These are phyloP conservation scores for Pseudomyrmex dendroicus DNA, from an alignment of 1,140 invertebrate genomes.

Conservation along the genomic window DNA sequence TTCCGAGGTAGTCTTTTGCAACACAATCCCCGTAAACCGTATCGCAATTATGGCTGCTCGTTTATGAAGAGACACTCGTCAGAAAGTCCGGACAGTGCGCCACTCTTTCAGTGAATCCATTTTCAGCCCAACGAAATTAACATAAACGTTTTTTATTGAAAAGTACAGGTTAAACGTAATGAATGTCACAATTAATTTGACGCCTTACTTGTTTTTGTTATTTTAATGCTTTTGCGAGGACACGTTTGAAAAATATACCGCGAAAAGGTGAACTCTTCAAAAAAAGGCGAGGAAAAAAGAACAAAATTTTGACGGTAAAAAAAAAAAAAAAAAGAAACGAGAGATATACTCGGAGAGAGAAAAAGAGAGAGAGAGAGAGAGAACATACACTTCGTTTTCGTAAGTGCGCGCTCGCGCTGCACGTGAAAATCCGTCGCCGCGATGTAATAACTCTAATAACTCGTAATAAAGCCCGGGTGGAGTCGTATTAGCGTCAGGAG, in stretches of 20 bases:
- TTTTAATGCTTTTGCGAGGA: not conserved
- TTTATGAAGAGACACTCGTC: constrained; percentile 54
- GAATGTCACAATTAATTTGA: not conserved
- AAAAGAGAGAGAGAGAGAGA: too few species aligned
- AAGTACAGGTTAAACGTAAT: constrained; percentile 9
- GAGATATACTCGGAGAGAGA: constrained; percentile 16
- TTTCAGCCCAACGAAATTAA: constrained; percentile 34
- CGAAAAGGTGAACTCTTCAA: not conserved
- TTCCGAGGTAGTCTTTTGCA: constrained; percentile 22
- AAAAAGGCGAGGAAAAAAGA: not conserved
- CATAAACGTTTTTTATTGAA: constrained; percentile 24
- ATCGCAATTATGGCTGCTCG: constrained; percentile 46
- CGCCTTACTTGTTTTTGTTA: not conserved
- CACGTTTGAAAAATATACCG: not conserved
- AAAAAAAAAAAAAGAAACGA: constrained; percentile 30
- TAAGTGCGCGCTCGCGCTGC: constrained; percentile 61
- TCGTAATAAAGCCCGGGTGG: constrained; percentile 84
- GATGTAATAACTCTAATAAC: constrained; percentile 84
- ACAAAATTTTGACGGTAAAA: constrained; percentile 12
- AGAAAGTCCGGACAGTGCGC: constrained; percentile 35
- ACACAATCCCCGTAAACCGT: constrained; percentile 26
- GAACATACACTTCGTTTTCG: not conserved
- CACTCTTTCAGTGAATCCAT: constrained; percentile 21
- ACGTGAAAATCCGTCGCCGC: constrained; percentile 80
- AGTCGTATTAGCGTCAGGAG: constrained; percentile 85